Conservation (phyloP, 2,797 vertebrate genomes). For the Centroberyx gerrardi region DNA sequence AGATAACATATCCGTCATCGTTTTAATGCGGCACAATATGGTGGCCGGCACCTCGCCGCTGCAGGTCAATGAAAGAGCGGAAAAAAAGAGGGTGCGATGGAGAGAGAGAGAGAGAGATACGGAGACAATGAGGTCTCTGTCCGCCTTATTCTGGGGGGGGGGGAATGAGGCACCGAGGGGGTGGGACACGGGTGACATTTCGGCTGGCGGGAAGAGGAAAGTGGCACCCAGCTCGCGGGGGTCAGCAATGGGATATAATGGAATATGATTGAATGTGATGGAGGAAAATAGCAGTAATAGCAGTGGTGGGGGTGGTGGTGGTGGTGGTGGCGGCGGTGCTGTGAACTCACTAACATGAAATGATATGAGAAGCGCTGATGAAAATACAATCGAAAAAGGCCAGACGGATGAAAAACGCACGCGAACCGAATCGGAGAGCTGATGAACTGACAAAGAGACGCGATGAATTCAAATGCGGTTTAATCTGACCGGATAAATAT, state of each 20-base stretch:
- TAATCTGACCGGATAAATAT: constrained; percentile 13
- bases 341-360: constrained; percentile 23
- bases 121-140: constrained; percentile 11
- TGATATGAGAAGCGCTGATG: constrained; percentile 30
- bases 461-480: constrained; percentile 14
- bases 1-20: constrained; percentile 15
- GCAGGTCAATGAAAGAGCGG: constrained; percentile 9
- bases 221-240: constrained; percentile 35
- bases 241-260: constrained; percentile 60
- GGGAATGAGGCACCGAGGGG: constrained; percentile 25
- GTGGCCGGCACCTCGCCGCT: not conserved
- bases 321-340: not conserved
- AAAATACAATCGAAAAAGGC: constrained; percentile 25
- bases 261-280: constrained; percentile 69
- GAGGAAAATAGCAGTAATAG: constrained; percentile 57
- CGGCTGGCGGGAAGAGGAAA: constrained; percentile 37
- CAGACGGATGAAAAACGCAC: not conserved
- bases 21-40: constrained; percentile 30
- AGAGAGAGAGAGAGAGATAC: constrained; percentile 11
- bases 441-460: constrained; percentile 24
- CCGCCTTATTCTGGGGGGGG: constrained; percentile 27
- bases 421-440: constrained; percentile 20
- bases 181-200: constrained; percentile 61
- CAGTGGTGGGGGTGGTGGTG: constrained; percentile 13
- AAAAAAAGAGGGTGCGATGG: not conserved